Evolutionary conservation across 2,888 invertebrate species (phyloP).

Genomic region (Acrocyrtus sp.): DNA sequence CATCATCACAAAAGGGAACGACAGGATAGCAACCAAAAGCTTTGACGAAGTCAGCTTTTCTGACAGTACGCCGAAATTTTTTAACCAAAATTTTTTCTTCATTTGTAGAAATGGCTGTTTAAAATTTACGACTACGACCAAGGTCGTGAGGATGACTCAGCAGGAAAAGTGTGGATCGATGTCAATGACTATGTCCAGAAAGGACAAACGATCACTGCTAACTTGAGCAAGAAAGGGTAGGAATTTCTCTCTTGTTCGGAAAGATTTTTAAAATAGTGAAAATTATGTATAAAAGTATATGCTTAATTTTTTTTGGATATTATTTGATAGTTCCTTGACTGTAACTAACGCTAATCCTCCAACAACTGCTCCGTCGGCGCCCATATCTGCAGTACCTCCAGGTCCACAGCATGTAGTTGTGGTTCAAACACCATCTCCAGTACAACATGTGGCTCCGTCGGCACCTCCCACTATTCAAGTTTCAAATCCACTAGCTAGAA

Average conservation of each 20-base stretch:
- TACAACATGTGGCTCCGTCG: too few species aligned
- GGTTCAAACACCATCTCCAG: constrained; percentile 6
- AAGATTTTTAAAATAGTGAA: too few species aligned
- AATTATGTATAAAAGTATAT: background rate
- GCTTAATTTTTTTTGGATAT: background rate
- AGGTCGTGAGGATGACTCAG: constrained; percentile 48
- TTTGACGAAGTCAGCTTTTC: too few species aligned
- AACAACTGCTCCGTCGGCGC: background rate
- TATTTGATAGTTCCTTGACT: constrained; percentile 30
- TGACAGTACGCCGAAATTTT: too few species aligned
- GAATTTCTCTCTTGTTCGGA: too few species aligned
- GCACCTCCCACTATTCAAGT: constrained; percentile 8
- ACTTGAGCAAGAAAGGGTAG: constrained; percentile 54
- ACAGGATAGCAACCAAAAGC: too few species aligned
- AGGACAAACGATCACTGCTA: constrained; percentile 40
- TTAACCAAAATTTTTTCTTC: too few species aligned
- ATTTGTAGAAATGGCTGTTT: constrained; percentile 51
- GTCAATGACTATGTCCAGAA: constrained; percentile 49
- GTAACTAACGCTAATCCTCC: constrained; percentile 18
- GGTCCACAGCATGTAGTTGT: constrained; percentile 11
- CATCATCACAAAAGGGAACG: too few species aligned
- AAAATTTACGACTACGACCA: constrained; percentile 52
- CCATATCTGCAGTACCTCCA: background rate
- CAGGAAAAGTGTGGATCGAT: constrained; percentile 52
- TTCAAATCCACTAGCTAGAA: constrained; percentile 13